Conservation (phyloP, 1,140 invertebrate species). For the Watersipora subatra region DNA sequence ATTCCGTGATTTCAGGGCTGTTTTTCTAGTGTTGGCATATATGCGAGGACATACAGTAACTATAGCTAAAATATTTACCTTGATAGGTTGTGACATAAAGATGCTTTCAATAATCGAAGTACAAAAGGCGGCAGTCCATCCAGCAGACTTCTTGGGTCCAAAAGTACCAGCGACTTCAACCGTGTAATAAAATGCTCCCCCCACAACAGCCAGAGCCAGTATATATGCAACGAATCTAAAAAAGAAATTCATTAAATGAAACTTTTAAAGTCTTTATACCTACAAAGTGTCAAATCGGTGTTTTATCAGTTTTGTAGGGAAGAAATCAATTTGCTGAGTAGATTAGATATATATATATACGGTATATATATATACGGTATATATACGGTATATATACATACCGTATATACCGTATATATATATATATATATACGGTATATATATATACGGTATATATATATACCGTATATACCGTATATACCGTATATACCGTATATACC, state of each 20-base stretch:
- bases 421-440: not conserved
- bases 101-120: slow-evolving; percentile 21
- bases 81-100: slow-evolving; percentile 29
- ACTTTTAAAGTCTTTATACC: slow-evolving; percentile 13
- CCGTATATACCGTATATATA: too few species aligned
- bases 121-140: slow-evolving; percentile 28
- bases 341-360: not conserved
- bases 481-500: too few species aligned
- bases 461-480: too few species aligned
- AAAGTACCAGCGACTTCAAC: slow-evolving; percentile 27
- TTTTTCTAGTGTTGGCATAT: too few species aligned
- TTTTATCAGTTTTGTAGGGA: not conserved
- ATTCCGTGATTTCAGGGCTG: too few species aligned
- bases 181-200: slow-evolving; percentile 20
- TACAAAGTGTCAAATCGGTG: not conserved
- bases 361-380: not conserved
- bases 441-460: too few species aligned
- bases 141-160: slow-evolving; percentile 18
- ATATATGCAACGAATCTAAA: slow-evolving; percentile 25
- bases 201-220: slow-evolving; percentile 17
- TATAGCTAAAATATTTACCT: too few species aligned
- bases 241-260: slow-evolving; percentile 21
- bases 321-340: not conserved
- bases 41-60: too few species aligned
- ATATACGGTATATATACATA: too few species aligned